phyloP scores from a whole-genome alignment of 2,888 invertebrate species.

The Sesia apiformis region DNA sequence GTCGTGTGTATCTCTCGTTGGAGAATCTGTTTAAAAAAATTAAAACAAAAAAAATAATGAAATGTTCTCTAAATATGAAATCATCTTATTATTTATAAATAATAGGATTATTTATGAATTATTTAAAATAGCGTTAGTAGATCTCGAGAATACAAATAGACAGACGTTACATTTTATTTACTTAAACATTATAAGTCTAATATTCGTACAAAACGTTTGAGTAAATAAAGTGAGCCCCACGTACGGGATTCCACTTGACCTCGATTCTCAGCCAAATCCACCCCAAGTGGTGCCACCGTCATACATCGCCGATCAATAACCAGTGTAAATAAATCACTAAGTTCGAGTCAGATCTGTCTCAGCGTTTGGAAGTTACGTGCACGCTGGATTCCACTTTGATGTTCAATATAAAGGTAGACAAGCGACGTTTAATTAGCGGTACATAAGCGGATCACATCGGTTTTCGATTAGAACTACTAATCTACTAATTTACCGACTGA shows the following conservation, averaged over 20 bases:
- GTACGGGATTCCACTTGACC: conserved; percentile 55
- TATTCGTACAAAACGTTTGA: conserved; percentile 25
- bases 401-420: conserved; percentile 55
- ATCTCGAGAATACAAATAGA: too few species aligned
- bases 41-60: too few species aligned
- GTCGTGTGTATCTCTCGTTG: too few species aligned
- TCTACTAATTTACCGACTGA: conserved; percentile 43
- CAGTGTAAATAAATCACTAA: conserved; percentile 66
- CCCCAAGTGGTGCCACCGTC: conserved; percentile 43
- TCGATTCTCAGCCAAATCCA: conserved; percentile 39
- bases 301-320: conserved; percentile 57
- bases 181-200: too few species aligned
- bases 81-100: too few species aligned
- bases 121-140: too few species aligned
- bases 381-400: conserved; percentile 35
- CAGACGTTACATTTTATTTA: too few species aligned
- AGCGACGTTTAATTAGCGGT: conserved; percentile 50
- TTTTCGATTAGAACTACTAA: conserved; percentile 41
- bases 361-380: conserved; percentile 1
- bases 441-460: conserved; percentile 42
- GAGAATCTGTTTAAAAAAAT: too few species aligned
- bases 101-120: too few species aligned
- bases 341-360: conserved; percentile 26
- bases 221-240: conserved; percentile 34
- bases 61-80: too few species aligned